Base-by-base conservation (phyloP, 2,113 vertebrate genomes). In the Neotoma lepida region DNA sequence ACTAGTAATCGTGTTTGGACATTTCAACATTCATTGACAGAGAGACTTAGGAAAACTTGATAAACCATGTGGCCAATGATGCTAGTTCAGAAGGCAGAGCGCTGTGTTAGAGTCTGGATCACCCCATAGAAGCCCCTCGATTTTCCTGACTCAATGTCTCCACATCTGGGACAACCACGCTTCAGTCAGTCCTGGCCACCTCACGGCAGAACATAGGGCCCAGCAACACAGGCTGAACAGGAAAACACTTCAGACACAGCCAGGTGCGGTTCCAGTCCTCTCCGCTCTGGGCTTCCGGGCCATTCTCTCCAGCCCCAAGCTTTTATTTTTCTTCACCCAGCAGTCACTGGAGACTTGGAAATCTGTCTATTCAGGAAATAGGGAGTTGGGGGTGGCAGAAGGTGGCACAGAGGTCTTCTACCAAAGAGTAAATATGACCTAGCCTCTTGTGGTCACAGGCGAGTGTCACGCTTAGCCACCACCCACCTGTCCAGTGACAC, bases 341-440 rank as follows among this genome's bases (percentile, higher is more conserved):
- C 0, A n/a, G 87, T 22, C 73, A 73, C 63, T 20, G 74, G 20
- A 64, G 84, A 85, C 1, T 58, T 61, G 35, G 22, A 88, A 77
- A 61, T 63, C 8, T 20, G 44, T 91, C 81, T 95, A 51, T 33
- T 93, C 76, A 86, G 86, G 89, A 88, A 33, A 33, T 28, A 51
- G 71, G 78, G 80, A 94, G 8, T 15, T 5, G 49, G 28, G 28
- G 30, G 13, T 20, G 13, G 66, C n/a, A 88, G 54, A 68, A 77
- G 68, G 81, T 58, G 61, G 85, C 3, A 0, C 24, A 33, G 35
- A 41, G 66, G 89, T 51, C 89, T 46, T 90, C 76, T 10, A 35
- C 18, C 14, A 76, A 84, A 51, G 28, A 81, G 56, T 18, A 89
- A 87, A 90, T 66, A 86, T 0, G 74, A n/a, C 68, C 91, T n/a